Base-by-base conservation (phyloP, 2,888 invertebrate genomes). In the Pecten maximus region DNA sequence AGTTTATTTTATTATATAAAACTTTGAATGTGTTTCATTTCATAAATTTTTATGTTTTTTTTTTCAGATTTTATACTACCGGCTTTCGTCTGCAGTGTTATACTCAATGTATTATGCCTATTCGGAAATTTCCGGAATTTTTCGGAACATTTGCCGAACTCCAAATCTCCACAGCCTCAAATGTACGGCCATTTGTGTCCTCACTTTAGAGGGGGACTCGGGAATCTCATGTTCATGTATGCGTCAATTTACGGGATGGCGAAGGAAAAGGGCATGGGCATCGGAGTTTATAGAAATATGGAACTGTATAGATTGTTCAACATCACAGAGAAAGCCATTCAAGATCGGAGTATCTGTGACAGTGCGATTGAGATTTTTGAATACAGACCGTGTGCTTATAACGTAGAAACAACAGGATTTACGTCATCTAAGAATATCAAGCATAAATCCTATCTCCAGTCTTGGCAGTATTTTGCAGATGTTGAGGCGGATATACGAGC, bases 221-320 rank as follows among this genome's bases (percentile, higher is more conserved):
- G 90, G 2, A 90, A 90, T 40, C 90, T 90, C 39, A 90, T 90
- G 90, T 90, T 90, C 48, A 60, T 86, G 48, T 90, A 88, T 44
- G 74, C 90, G 15, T 90, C 90, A n/a, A 86, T 90, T 35, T 90
- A 90, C 48, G 90, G 90, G 2, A 90, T 90, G 16, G 90, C 90
- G 1, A 90, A 48, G 28, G 39, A 35, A 12, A 90, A 90, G 40
- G 15, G 39, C 2, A 90, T 88, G 90, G 86, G 39, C 2, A n/a
- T 90, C 15, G 74, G 50, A 8, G 10, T 90, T 3, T 48, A 74
- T 16, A 15, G 6, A 6, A 86, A 86, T 12, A 87, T 88, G 28
- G 60, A 90, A 3, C 48, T 90, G 23, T 88, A 86, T 39, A 54
- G 28, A 19, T n/a, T 88, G 3, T 90, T 90, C 44, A 87, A 87